Conservation (phyloP, 2,113 vertebrate genomes). For the Solea solea region DNA sequence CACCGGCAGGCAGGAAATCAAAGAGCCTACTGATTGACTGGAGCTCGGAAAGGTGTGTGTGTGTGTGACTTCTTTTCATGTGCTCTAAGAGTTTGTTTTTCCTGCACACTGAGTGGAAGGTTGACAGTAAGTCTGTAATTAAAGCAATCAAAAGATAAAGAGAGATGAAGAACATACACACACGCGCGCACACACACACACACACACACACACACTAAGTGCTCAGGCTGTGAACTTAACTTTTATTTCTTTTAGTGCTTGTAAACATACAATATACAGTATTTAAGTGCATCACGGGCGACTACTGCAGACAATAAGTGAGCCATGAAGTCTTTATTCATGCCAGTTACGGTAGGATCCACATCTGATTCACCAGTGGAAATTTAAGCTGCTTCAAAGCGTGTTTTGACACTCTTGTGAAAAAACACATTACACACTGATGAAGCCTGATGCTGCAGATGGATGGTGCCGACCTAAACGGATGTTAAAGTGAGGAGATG, state of each 20-base stretch:
- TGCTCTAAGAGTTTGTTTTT: conserved; percentile 76
- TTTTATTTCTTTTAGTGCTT: not conserved
- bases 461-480: conserved; percentile 28
- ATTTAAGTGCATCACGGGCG: not conserved
- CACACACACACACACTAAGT: not conserved
- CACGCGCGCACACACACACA: conserved; percentile 2
- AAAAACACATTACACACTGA: conserved; percentile 27
- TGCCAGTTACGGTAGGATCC: not conserved
- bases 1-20: conserved; percentile 75
- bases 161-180: conserved; percentile 51
- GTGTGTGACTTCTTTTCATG: conserved; percentile 71
- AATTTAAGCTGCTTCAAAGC: conserved; percentile 26
- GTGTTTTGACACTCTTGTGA: conserved; percentile 45
- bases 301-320: conserved; percentile 3
- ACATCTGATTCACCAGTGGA: conserved; percentile 8
- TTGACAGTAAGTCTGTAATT: conserved; percentile 81
- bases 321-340: conserved; percentile 17
- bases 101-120: conserved; percentile 62
- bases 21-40: conserved; percentile 69
- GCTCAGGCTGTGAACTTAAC: not conserved
- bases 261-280: too few species aligned
- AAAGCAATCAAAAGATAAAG: conserved; percentile 82
- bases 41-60: conserved; percentile 67
- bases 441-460: conserved; percentile 3
- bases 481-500: conserved; percentile 42